A percentile compares a stretch with the other conserved stretches of the same genome.
Evolutionary conservation across 2,888 invertebrate genomes (phyloP).

Genomic region (Lasioglossum figueresi): DNA sequence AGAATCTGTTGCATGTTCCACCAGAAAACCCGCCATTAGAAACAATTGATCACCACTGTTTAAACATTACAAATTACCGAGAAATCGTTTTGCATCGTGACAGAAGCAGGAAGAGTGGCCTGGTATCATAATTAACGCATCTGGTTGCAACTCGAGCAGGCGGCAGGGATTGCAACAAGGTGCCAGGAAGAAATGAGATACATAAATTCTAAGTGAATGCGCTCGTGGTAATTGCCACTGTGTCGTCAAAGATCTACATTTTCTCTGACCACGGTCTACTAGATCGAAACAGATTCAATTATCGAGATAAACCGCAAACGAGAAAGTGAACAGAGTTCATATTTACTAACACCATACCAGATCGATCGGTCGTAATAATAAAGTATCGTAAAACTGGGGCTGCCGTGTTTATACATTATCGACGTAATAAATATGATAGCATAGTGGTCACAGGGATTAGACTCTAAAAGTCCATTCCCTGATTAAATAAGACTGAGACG

Average conservation of each 20-base stretch:
- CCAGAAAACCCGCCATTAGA: background rate
- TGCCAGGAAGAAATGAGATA: constrained; percentile 1
- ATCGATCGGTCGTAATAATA: constrained; percentile 40
- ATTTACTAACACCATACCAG: constrained; percentile 20
- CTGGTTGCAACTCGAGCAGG: background rate
- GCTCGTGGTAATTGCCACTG: constrained; percentile 48
- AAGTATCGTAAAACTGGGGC: constrained; percentile 23
- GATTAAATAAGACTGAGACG: background rate
- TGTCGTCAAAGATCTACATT: constrained; percentile 34
- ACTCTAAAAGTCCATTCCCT: background rate
- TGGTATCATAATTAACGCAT: background rate
- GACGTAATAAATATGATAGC: constrained; percentile 41
- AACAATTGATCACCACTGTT: background rate
- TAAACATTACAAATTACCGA: background rate
- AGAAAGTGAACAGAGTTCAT: constrained; percentile 44
- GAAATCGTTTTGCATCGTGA: background rate
- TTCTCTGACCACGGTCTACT: constrained; percentile 37
- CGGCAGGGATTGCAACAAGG: constrained; percentile 17
- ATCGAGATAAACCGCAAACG: constrained; percentile 38
- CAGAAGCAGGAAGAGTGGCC: background rate
- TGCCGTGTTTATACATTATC: constrained; percentile 36
- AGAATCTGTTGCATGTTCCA: background rate
- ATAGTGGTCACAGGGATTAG: constrained; percentile 9
- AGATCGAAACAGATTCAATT: constrained; percentile 52
- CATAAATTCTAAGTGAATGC: constrained; percentile 40